phyloP scores from a whole-genome alignment of 2,113 vertebrate genomes.

The Corythoichthys haematopterus region DNA sequence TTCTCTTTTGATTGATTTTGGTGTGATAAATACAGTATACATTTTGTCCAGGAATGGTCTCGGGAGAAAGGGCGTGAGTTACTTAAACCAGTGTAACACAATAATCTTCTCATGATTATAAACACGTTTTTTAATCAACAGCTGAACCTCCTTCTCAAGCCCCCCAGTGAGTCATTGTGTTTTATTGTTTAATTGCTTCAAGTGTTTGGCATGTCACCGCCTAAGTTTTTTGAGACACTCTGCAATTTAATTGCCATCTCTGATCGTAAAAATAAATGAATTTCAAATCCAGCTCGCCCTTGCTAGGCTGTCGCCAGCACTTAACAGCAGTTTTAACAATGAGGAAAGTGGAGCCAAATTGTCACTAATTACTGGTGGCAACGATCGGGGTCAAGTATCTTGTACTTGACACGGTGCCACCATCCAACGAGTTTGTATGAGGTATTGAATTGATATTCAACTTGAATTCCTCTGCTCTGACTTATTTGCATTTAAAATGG shows the following conservation, averaged over 20 bases:
- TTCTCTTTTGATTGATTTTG: no score
- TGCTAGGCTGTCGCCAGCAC: neutral
- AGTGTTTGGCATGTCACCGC: neutral
- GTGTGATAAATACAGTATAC: no score
- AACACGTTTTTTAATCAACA: neutral
- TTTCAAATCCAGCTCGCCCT: neutral
- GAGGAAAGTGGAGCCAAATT: neutral
- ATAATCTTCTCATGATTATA: neutral
- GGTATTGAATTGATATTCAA: constrained; percentile 51
- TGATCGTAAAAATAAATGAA: neutral
- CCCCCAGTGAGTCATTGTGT: neutral
- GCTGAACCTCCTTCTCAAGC: neutral
- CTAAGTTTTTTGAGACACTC: neutral
- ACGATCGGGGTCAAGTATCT: neutral
- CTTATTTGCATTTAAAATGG: constrained; percentile 61
- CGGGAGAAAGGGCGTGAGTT: no score
- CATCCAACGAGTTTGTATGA: neutral
- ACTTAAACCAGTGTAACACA: neutral
- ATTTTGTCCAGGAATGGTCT: neutral
- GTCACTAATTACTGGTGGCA: neutral
- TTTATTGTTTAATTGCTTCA: neutral
- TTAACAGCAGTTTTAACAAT: neutral
- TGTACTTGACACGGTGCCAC: neutral
- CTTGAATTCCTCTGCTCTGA: constrained; percentile 38
- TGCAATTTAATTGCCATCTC: neutral